Conservation (phyloP, 2,113 vertebrate species). For the Microcebus lehilahytsara region DNA sequence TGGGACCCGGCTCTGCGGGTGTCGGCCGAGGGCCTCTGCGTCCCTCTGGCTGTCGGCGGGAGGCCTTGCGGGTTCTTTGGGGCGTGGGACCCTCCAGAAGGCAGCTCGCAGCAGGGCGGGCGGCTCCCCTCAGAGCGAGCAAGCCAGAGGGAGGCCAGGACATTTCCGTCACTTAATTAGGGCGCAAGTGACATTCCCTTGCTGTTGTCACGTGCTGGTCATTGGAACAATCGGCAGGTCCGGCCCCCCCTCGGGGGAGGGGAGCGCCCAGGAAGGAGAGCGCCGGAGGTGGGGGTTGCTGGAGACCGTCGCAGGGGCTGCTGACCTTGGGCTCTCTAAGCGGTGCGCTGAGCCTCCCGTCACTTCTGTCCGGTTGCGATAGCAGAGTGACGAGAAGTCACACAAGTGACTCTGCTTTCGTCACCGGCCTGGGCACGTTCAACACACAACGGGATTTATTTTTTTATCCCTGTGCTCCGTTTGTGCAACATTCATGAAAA, state of each 20-base stretch:
- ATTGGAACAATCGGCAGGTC: neutral
- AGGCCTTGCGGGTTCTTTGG: neutral
- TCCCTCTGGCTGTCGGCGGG: too few species aligned
- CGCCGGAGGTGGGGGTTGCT: neutral
- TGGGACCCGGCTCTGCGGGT: neutral
- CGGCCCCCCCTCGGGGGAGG: neutral
- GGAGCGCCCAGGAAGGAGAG: neutral
- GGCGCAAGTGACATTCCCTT: neutral
- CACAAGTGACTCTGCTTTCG: fast-evolving
- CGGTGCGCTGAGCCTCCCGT: neutral
- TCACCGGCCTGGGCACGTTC: neutral
- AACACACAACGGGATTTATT: neutral
- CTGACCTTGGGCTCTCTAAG: neutral
- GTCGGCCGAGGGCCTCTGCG: neutral
- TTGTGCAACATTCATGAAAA: neutral
- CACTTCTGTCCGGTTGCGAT: too few species aligned
- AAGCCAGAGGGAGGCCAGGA: neutral
- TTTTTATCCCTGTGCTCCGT: neutral
- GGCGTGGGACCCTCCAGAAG: neutral
- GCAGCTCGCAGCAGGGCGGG: too few species aligned
- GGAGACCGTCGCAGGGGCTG: neutral
- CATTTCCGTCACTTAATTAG: neutral
- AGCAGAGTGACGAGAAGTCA: neutral
- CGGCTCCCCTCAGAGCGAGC: neutral
- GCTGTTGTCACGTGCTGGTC: neutral